Evolutionary conservation across 2,888 invertebrate genomes (phyloP), one percentile per base, ranked within the genome.

Genomic region (Megaustenia siamemsis): DNA sequence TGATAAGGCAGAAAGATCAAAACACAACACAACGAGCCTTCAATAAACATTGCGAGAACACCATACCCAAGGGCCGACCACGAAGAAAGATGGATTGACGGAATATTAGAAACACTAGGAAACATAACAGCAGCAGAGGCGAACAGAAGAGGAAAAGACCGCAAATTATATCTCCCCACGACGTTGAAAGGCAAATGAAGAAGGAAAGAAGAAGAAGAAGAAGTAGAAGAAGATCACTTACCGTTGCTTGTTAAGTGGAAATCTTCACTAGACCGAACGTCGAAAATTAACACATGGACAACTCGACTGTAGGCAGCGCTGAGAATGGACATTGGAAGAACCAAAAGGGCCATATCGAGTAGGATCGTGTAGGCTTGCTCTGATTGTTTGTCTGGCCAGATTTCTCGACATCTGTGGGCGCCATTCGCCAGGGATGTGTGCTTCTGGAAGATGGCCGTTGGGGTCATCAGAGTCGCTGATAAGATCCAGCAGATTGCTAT

Each of bases 271-370:
- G 85, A 84, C 24, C 87, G n/a, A 73, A 94, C 94, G n/a, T 94
- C 94, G 40, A 89, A 87, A 86, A 92, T 91, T 0, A 95, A 90
- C 0, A 93, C 93, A 49, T 88, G 82, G 49, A 94, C 93, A 12
- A 95, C 93, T 83, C 88, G 86, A 1, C 93, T 93, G 92, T 97
- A 97, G 0, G 97, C 96, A 84, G 96, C 94, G 2, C 95, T 95
- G 97, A 97, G 97, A 85, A 97, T 95, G 90, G 96, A 94, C 90
- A 97, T 95, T 0, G 97, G 97, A 10, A 97, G 94, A 53, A 97
- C 94, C 24, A 97, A 95, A 0, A 97, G 94, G 6, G 96, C 95
- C 5, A 95, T 95, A 90, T 97, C 96, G 91, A 97, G 94, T 84
- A 96, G 96, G 6, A 97, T 94, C 92, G 96, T 97, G 94, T 96